Evolutionary conservation across 1,140 invertebrate genomes (phyloP).

Genomic region (Papilio polytes): DNA sequence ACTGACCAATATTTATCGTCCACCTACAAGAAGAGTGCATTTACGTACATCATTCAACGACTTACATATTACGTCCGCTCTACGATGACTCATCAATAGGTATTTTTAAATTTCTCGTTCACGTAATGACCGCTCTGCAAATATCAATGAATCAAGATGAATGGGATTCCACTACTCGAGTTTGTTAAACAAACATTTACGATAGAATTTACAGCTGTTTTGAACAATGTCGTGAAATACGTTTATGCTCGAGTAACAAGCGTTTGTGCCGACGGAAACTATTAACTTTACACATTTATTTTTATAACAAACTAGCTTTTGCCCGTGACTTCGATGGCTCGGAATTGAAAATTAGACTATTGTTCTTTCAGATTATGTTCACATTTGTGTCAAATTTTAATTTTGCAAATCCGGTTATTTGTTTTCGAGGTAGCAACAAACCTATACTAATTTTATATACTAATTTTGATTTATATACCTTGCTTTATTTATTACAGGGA

Average conservation of each 20-base stretch:
- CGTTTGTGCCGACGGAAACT: not conserved
- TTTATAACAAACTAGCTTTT: too few species aligned
- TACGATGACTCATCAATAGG: not conserved
- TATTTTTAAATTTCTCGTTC: not conserved
- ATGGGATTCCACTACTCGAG: conserved; percentile 7
- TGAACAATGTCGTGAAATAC: not conserved
- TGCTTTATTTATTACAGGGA: too few species aligned
- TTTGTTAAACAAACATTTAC: conserved; percentile 6
- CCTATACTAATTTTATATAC: too few species aligned
- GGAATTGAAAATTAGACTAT: too few species aligned
- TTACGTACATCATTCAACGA: not conserved
- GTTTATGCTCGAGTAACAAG: not conserved
- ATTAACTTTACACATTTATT: not conserved
- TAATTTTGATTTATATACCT: too few species aligned
- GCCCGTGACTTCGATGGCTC: too few species aligned
- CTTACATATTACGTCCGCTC: not conserved
- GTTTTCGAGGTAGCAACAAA: too few species aligned
- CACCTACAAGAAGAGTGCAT: too few species aligned
- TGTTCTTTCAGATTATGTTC: too few species aligned
- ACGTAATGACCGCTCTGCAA: conserved; percentile 6
- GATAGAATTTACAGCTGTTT: conserved; percentile 9
- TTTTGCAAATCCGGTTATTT: too few species aligned
- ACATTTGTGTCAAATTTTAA: too few species aligned
- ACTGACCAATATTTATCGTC: too few species aligned
- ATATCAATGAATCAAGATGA: conserved; percentile 7